These are phyloP conservation scores for Zophobas atratus DNA, from an alignment of 1,140 invertebrate genomes.

Conservation along the genomic window DNA sequence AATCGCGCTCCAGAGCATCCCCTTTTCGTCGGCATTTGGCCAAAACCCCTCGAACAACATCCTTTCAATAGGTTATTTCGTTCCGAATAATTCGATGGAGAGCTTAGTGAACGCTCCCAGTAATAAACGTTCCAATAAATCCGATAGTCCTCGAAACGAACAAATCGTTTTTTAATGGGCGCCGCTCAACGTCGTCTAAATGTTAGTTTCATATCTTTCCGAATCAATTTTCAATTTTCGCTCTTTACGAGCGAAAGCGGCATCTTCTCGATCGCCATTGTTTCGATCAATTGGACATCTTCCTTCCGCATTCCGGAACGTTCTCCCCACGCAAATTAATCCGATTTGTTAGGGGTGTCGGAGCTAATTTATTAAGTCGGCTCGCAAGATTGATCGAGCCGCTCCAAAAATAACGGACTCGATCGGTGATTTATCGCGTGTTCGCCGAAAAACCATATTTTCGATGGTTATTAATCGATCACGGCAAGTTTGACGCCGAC, in stretches of 20 bases:
- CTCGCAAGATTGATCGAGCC: conserved; percentile 11
- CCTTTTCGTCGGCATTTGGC: neutral
- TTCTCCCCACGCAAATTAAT: conserved; percentile 7
- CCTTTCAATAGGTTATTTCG: neutral
- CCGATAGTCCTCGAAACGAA: conserved; percentile 2
- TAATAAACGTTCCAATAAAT: conserved; percentile 8
- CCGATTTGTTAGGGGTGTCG: conserved; percentile 21
- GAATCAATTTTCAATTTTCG: conserved; percentile 6
- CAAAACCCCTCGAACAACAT: neutral
- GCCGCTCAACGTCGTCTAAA: neutral
- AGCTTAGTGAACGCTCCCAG: neutral
- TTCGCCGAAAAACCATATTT: conserved; percentile 34
- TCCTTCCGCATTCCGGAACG: neutral
- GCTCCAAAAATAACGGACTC: conserved; percentile 25
- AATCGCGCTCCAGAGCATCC: neutral
- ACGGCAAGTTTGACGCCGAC: conserved; percentile 10
- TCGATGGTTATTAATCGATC: conserved; percentile 38
- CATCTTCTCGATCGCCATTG: neutral
- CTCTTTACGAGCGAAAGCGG: neutral
- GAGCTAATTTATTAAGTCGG: conserved; percentile 37
- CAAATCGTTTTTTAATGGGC: conserved; percentile 11
- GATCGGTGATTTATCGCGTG: conserved; percentile 19
- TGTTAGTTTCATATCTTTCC: neutral
- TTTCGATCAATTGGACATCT: neutral
- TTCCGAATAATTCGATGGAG: conserved; percentile 1